Base-by-base conservation (phyloP, 1,140 invertebrate genomes). In the Bombus breviceps region DNA sequence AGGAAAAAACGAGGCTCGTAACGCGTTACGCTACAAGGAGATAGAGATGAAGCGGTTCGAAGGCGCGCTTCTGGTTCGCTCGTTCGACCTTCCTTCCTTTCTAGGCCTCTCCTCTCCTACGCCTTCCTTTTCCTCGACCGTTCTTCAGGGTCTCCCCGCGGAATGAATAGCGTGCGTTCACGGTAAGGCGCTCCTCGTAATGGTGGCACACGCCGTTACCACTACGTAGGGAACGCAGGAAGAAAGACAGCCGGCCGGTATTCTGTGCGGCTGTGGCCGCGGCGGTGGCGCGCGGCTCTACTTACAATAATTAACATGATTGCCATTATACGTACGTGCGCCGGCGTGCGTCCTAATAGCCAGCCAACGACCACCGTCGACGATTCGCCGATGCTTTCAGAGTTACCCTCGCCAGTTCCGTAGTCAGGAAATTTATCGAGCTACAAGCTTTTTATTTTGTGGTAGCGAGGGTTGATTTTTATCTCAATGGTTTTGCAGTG, bases 261-360 rank as follows among this genome's bases (percentile, higher is more conserved):
- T 59, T 75, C 69, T 73, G 64, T 57, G 79, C 64, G 37, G 59
- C 57, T 57, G 79, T 59, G 25, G 74, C 57, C 25, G 57, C 57
- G 57, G 47, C 82, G 64, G 57, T 75, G 73, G 86, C 85, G 88
- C 82, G 86, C 84, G 82, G 89, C 91, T 92, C 93, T 93, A 91
- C 91, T 94, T 94, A 93, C 92, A 91, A 93, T 94, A 94, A 94
- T 95, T 95, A 95, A 95, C 94, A 93, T 94, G 93, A 95, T 94
- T 94, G 92, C 92, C 90, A 95, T 94, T 94, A 94, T 92, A 92
- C 90, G 92, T 94, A 34, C 89, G 91, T 90, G 87, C 90, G 89
- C 87, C 85, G 86, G 86, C 82, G 86, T 89, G 90, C 88, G 66
- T 88, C 83, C 83, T 93, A 92, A 94, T 92, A 91, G 92, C 71